Percentiles rank a stretch among this genome's conserved stretches.
phyloP scores from a whole-genome alignment of 2,113 vertebrate species.

The Podarcis raffonei region DNA sequence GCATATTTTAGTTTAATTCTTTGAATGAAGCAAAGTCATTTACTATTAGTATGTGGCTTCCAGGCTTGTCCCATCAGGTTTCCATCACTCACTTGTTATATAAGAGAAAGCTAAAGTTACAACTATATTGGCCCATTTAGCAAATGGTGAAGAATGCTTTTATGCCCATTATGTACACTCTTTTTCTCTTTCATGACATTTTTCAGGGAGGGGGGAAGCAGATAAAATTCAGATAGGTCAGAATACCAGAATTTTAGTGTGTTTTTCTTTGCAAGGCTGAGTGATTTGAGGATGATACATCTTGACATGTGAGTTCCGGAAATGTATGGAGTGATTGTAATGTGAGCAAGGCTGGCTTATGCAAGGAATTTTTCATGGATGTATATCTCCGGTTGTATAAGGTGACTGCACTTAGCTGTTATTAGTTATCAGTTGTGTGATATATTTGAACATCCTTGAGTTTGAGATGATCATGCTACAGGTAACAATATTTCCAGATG shows the following conservation, averaged over 20 bases:
- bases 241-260: conserved; percentile 56
- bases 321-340: conserved; percentile 14
- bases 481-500: conserved; percentile 6
- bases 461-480: background rate
- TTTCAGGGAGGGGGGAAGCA: conserved; percentile 20
- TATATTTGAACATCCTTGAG: background rate
- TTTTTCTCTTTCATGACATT: conserved; percentile 20
- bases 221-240: conserved; percentile 69
- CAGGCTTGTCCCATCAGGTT: conserved; percentile 70
- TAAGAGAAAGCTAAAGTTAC: conserved; percentile 75
- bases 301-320: conserved; percentile 61
- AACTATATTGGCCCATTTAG: conserved; percentile 72
- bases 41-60: conserved; percentile 32
- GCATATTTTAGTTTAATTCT: conserved; percentile 55
- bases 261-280: conserved; percentile 55
- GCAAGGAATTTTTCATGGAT: background rate
- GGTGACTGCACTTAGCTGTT: accelerated
- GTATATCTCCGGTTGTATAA: accelerated
- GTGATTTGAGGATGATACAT: conserved; percentile 60
- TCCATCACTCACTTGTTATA: conserved; percentile 74
- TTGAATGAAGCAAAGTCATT: conserved; percentile 34
- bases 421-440: accelerated
- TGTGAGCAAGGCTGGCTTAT: background rate
- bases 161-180: conserved; percentile 52
- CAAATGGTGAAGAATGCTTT: conserved; percentile 71